Percentiles rank a stretch among this genome's conserved stretches.
Conservation (phyloP, 2,113 vertebrate species). For the Tetrax tetrax region DNA sequence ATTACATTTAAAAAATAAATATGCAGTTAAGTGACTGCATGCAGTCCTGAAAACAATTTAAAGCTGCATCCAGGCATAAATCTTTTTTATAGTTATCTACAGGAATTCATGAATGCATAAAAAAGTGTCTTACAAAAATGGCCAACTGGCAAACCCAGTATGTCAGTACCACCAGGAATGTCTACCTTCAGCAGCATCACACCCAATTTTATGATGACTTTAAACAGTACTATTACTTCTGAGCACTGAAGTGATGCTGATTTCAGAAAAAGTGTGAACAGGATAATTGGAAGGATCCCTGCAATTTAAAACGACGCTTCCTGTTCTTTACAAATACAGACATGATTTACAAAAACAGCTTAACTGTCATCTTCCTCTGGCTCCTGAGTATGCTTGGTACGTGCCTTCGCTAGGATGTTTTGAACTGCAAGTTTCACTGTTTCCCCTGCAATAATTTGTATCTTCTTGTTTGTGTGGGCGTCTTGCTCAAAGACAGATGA, state of each 20-base stretch:
- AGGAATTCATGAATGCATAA: not conserved
- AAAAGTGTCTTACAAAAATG: not conserved
- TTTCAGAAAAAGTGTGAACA: not conserved
- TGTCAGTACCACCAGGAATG: not conserved
- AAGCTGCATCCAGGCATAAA: not conserved
- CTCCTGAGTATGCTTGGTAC: not conserved
- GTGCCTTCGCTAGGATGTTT: not conserved
- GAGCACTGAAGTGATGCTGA: not conserved
- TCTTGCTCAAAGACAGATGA: not conserved
- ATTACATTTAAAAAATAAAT: not conserved
- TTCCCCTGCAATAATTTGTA: not conserved
- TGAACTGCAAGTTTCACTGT: not conserved
- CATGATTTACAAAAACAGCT: not conserved
- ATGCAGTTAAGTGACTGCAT: not conserved
- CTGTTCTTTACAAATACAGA: not conserved
- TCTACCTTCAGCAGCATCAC: not conserved
- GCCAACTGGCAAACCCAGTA: not conserved
- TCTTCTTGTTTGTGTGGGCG: conserved; percentile 21
- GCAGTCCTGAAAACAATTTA: not conserved
- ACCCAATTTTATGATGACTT: not conserved
- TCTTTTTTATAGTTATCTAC: not conserved
- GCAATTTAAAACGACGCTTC: not conserved
- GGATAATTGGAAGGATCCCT: not conserved
- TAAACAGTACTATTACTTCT: not conserved
- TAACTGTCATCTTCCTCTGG: not conserved